phyloP scores from a whole-genome alignment of 1,140 invertebrate genomes.

The Sesamia nonagrioides region DNA sequence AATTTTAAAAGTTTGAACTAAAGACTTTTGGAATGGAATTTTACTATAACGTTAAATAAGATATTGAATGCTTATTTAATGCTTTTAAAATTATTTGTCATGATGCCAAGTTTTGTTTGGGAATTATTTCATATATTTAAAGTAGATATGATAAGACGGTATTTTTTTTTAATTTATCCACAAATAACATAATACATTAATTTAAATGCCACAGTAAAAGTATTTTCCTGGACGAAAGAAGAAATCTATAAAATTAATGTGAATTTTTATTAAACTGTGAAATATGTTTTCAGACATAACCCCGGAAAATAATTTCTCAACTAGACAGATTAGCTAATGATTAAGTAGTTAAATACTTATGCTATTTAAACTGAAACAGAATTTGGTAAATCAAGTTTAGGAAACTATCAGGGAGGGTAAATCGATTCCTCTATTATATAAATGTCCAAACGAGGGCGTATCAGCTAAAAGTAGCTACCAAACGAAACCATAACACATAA shows the following conservation, averaged over 20 bases:
- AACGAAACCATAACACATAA: conserved; percentile 71
- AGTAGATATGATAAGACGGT: conserved; percentile 23
- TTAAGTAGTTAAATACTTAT: not conserved
- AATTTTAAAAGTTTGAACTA: not conserved
- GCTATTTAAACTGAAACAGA: not conserved
- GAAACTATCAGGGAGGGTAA: conserved; percentile 14
- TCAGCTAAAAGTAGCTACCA: conserved; percentile 47
- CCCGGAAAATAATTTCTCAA: not conserved
- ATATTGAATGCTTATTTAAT: conserved; percentile 31
- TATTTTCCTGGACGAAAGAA: conserved; percentile 7
- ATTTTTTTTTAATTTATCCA: conserved; percentile 33
- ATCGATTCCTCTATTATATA: conserved; percentile 25
- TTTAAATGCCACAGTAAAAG: conserved; percentile 34
- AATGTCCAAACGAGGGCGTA: conserved; percentile 27
- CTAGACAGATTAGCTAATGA: not conserved
- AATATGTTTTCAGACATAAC: not conserved
- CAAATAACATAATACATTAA: conserved; percentile 38
- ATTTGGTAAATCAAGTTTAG: not conserved
- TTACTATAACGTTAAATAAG: not conserved
- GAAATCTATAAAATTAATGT: conserved; percentile 22
- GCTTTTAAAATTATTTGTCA: conserved; percentile 28
- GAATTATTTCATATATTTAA: conserved; percentile 6
- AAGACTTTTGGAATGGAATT: conserved; percentile 11
- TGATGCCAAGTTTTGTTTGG: conserved; percentile 36
- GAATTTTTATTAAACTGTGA: conserved; percentile 11